Conservation (phyloP, 37 sponge, comb jelly and placozoan genomes). For the Cladorhizidae sp. region DNA sequence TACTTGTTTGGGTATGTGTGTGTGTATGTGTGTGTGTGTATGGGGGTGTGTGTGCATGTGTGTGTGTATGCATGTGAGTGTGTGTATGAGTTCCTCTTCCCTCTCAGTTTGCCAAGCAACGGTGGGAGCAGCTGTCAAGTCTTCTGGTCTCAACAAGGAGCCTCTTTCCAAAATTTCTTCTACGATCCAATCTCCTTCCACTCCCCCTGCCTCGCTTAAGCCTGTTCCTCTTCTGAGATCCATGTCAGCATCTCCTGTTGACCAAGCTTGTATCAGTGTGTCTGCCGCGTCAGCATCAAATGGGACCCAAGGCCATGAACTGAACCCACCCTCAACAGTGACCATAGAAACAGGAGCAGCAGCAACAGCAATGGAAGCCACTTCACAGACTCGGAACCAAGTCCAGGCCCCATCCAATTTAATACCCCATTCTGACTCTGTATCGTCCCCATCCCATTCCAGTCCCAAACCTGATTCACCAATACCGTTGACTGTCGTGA, state of each 20-base stretch:
- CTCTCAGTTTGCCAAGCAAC: background rate
- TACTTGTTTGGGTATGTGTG: slow-evolving; percentile 11
- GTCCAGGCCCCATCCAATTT: background rate
- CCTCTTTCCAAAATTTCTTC: background rate
- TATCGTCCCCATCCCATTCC: background rate
- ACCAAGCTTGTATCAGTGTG: background rate
- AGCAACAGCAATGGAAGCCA: background rate
- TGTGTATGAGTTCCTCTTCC: slow-evolving; percentile 1
- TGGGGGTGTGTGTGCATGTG: slow-evolving; percentile 32
- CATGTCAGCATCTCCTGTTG: background rate
- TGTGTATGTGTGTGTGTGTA: slow-evolving; percentile 37
- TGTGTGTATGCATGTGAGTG: slow-evolving; percentile 11
- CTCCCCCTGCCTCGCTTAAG: background rate
- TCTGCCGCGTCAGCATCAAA: background rate
- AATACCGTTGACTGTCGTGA: background rate
- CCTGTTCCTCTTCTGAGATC: background rate
- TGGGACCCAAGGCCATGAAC: background rate
- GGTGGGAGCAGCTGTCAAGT: background rate
- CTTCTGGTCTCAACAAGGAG: background rate
- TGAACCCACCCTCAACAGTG: background rate
- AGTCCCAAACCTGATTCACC: background rate
- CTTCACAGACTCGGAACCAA: background rate
- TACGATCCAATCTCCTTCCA: background rate
- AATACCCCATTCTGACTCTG: background rate
- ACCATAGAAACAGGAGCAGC: background rate